Conservation (phyloP, 2,113 vertebrate species). For the Sylvia atricapilla region DNA sequence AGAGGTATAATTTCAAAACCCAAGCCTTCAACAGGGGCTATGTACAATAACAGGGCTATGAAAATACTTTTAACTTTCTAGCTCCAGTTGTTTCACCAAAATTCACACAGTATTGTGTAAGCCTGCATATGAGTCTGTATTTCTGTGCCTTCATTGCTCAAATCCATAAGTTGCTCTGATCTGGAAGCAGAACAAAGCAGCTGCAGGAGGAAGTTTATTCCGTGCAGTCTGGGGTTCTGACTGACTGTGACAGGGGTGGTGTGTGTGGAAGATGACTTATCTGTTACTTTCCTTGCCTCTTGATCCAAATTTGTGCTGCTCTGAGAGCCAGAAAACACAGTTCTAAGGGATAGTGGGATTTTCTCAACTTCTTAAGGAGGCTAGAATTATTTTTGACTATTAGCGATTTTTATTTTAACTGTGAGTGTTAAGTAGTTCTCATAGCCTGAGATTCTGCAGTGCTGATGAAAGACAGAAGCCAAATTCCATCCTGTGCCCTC, state of each 20-base stretch:
- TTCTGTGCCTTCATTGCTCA: not conserved
- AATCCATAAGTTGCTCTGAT: not conserved
- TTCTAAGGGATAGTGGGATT: not conserved
- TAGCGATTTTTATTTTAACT: not conserved
- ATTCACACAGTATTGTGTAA: not conserved
- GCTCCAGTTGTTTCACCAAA: not conserved
- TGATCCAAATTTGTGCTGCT: not conserved
- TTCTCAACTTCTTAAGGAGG: not conserved
- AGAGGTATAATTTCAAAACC: not conserved
- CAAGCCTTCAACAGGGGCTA: not conserved
- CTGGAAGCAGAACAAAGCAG: not conserved
- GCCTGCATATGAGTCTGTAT: not conserved
- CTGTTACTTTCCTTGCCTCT: not conserved
- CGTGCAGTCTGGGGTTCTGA: not conserved
- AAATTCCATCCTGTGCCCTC: not conserved
- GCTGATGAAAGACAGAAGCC: not conserved
- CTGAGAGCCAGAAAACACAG: not conserved
- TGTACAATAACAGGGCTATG: not conserved
- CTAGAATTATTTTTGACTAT: not conserved
- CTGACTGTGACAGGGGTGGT: accelerated
- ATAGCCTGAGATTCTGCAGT: not conserved
- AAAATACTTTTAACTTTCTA: not conserved
- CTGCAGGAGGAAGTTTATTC: not conserved
- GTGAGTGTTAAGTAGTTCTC: not conserved
- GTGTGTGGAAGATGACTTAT: not conserved